A percentile compares a stretch with the other conserved stretches of the same genome.
Evolutionary conservation across 64 coral and sea anemone species (phyloP).

Genomic region (Dendronephthya gigantea): DNA sequence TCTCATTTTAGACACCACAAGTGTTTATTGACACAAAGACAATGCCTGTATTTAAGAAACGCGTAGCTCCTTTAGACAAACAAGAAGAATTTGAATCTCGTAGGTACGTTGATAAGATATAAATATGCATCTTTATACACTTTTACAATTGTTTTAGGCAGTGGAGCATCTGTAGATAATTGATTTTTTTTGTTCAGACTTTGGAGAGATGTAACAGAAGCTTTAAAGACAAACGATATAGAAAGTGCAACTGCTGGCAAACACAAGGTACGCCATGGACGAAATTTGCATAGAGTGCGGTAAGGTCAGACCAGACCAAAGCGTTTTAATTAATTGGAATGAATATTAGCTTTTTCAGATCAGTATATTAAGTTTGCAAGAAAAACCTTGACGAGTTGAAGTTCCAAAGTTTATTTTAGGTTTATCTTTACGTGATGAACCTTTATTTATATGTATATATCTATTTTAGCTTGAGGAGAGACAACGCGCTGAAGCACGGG

Average conservation of each 20-base stretch:
- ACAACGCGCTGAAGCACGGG: slow-evolving; percentile 80
- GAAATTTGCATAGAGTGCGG: background rate
- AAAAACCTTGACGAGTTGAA: background rate
- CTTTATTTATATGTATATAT: background rate
- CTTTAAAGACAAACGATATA: slow-evolving; percentile 60
- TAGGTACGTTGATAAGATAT: background rate
- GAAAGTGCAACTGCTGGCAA: slow-evolving; percentile 76
- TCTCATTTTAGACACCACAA: background rate
- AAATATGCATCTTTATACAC: background rate
- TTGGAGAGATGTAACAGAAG: slow-evolving; percentile 78
- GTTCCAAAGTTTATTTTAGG: no score
- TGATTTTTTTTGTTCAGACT: slow-evolving; percentile 32
- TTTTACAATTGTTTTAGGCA: background rate
- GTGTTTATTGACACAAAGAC: slow-evolving; percentile 9
- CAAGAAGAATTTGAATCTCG: slow-evolving; percentile 20
- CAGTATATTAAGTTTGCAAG: background rate
- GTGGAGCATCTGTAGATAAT: no score
- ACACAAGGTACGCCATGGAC: slow-evolving; percentile 64
- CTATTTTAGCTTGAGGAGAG: slow-evolving; percentile 74
- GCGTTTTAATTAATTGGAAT: background rate
- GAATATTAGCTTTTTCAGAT: background rate
- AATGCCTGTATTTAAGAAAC: background rate
- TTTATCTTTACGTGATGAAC: no score
- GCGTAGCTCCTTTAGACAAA: background rate
- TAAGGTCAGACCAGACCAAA: background rate